Conservation (phyloP, 2,113 vertebrate genomes). For the Mustela lutreola region DNA sequence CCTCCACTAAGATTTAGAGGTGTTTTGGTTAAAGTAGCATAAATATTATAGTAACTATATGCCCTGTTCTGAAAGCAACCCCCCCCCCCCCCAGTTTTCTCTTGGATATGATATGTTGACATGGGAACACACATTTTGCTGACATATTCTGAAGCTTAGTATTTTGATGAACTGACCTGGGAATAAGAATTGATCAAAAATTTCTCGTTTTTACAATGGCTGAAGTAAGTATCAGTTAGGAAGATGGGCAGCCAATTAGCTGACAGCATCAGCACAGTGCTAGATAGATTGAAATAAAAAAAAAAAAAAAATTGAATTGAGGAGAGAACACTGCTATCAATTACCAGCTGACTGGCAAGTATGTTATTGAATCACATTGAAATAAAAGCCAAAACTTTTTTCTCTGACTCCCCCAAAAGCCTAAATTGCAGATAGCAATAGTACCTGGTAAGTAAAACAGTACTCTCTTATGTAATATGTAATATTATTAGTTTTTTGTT, state of each 20-base stretch:
- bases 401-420: slow-evolving; percentile 11
- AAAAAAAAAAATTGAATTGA: slow-evolving; percentile 28
- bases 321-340: background rate
- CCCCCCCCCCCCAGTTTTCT: background rate
- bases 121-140: slow-evolving; percentile 62
- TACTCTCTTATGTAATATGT: background rate
- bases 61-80: background rate
- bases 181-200: slow-evolving; percentile 49
- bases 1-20: slow-evolving; percentile 47
- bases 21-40: slow-evolving; percentile 65
- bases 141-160: slow-evolving; percentile 48
- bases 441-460: background rate
- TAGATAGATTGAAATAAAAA: background rate
- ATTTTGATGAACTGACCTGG: slow-evolving; percentile 56
- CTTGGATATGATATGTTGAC: background rate
- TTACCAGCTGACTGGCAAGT: slow-evolving; percentile 29
- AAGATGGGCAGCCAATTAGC: background rate
- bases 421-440: background rate
- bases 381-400: slow-evolving; percentile 14
- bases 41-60: background rate
- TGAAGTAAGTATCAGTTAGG: slow-evolving; percentile 33
- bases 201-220: slow-evolving; percentile 61
- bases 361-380: slow-evolving; percentile 55
- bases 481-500: slow-evolving; percentile 34
- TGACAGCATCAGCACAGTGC: slow-evolving; percentile 10